Evolutionary conservation across 2,888 invertebrate species (phyloP), one percentile per base, ranked within the genome.

Genomic region (Punctoribates punctum): DNA sequence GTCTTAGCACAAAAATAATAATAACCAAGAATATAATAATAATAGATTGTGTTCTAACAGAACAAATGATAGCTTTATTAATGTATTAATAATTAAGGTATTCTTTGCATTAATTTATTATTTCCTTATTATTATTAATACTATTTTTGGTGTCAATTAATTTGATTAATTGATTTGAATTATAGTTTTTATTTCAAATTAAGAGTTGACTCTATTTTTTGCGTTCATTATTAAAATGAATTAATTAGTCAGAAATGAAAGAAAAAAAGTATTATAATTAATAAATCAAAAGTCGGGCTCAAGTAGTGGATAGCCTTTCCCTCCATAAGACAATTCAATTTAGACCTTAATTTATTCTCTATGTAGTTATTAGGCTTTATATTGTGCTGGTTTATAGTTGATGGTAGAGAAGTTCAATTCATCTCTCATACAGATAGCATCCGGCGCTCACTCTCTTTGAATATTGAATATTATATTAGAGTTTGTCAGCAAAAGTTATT

Each of bases 401-500:
- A 42, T 42, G 9, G 8, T 42, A 13, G 42, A 42, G 11, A 42
- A 9, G 11, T 42, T 13, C 42, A 42, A 42, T 42, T 42, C 42
- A 13, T 8, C 42, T 42, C 42, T 42, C 42, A 42, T 42, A 42
- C 11, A 11, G 8, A 42, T 57, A 57, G 57, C 62, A 62, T 62
- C 62, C 62, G 62, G 62, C 34, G 62, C 62, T 62, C 29, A 8
- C n/a, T n/a, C 54, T 54, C 54, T 54, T n/a, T 54, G 27, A 62
- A 62, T 62, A 62, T 60, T 51, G 20, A 51, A 20, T 51, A 51
- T 57, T 57, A 23, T 23, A 57, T 57, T 57, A 57, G 25, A 23
- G 57, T 57, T 57, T 57, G 57, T 29, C 65, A 38, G 65, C 29
- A 65, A 65, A 65, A 65, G 65, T 65, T 65, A 65, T 65, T 65